phyloP scores from a whole-genome alignment of 2,888 invertebrate species.

The Metopia argyrocephala region DNA sequence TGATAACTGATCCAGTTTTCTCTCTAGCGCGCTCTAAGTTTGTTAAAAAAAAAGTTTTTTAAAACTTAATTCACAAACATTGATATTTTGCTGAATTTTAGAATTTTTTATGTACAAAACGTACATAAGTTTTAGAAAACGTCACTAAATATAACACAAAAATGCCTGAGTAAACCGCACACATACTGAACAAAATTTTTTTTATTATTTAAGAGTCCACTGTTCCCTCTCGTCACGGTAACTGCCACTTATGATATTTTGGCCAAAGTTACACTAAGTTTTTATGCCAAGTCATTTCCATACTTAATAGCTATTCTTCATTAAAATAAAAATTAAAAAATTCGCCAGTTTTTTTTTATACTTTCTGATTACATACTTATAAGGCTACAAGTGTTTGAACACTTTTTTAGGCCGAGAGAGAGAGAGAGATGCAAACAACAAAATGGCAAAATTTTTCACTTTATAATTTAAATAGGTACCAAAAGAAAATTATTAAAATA shows the following conservation, averaged over 20 bases:
- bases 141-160: too few species aligned
- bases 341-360: not conserved
- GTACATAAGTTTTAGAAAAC: too few species aligned
- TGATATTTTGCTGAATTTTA: too few species aligned
- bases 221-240: slow-evolving; percentile 22
- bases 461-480: not conserved
- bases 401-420: too few species aligned
- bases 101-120: too few species aligned
- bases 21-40: too few species aligned
- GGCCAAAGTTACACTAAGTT: slow-evolving; percentile 21
- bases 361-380: slow-evolving; percentile 24
- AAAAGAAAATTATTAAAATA: not conserved
- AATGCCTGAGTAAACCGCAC: not conserved
- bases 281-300: slow-evolving; percentile 57
- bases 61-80: too few species aligned
- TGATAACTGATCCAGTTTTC: too few species aligned
- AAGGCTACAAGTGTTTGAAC: slow-evolving; percentile 38
- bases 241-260: slow-evolving; percentile 33
- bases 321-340: not conserved
- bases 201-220: slow-evolving; percentile 1
- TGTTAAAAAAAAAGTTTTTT: too few species aligned
- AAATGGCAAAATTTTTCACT: not conserved
- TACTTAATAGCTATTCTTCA: slow-evolving; percentile 50
- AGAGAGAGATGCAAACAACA: not conserved
- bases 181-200: not conserved